Percentiles rank a stretch among this genome's conserved stretches.
These are phyloP conservation scores for Chaenocephalus aceratus DNA, from an alignment of 2,113 vertebrate species.

Conservation along the genomic window DNA sequence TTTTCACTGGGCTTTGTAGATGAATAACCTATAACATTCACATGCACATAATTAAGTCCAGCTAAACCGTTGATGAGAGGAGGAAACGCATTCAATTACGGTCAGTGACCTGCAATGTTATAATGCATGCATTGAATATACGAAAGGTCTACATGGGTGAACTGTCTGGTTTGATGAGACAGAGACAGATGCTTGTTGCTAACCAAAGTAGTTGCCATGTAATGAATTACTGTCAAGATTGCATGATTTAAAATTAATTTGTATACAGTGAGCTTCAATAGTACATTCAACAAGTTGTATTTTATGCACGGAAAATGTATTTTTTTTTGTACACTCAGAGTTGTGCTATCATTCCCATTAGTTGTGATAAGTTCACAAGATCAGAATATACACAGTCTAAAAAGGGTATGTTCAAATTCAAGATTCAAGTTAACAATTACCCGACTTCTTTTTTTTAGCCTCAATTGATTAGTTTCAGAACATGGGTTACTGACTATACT, in stretches of 20 bases:
- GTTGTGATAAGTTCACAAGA: not conserved
- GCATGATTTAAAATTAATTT: not conserved
- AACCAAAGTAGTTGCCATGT: not conserved
- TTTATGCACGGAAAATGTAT: not conserved
- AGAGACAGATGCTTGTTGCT: slow-evolving; percentile 1
- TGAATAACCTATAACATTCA: not conserved
- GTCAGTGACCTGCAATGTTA: not conserved
- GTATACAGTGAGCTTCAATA: not conserved
- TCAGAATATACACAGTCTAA: too few relatives aligned
- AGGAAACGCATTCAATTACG: not conserved
- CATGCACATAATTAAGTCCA: slow-evolving; percentile 6
- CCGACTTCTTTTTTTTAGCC: too few relatives aligned
- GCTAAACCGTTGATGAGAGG: not conserved
- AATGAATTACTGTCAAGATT: not conserved
- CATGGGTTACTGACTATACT: too few relatives aligned
- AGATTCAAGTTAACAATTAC: too few relatives aligned
- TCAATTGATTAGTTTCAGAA: too few relatives aligned
- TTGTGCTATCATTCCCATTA: not conserved
- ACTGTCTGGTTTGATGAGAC: slow-evolving; percentile 2
- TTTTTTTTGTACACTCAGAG: not conserved
- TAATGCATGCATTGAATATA: not conserved
- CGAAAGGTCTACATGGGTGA: not conserved
- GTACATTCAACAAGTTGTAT: not conserved
- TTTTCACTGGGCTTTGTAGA: slow-evolving; percentile 6
- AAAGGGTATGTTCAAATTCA: too few relatives aligned